A percentile compares a stretch with the other conserved stretches of the same genome.
Evolutionary conservation across 2,797 vertebrate genomes (phyloP).

Genomic region (Gymnocypris eckloni): DNA sequence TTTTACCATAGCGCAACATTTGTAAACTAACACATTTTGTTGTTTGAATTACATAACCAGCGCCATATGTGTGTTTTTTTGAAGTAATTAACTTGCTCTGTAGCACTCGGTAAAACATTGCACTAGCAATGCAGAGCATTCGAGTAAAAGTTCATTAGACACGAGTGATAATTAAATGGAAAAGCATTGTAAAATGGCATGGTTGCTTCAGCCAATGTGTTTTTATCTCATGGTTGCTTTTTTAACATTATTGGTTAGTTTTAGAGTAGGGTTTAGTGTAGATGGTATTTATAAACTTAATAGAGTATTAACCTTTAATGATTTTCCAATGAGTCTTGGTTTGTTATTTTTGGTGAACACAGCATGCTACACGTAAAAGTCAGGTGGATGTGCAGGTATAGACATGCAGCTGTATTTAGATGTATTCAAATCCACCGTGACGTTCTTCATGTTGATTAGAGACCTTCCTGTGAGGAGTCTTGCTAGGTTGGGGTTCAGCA

Average conservation of each 20-base stretch:
- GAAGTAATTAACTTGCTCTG: neutral
- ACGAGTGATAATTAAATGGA: neutral
- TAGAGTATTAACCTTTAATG: neutral
- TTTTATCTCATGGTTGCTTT: neutral
- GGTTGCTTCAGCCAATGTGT: neutral
- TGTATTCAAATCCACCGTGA: neutral
- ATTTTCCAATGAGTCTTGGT: neutral
- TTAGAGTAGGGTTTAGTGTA: neutral
- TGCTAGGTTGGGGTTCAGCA: conserved; percentile 35
- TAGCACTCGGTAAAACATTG: neutral
- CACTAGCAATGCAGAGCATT: neutral
- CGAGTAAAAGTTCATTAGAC: neutral
- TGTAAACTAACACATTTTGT: neutral
- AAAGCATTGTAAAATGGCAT: neutral
- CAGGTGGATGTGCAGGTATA: neutral
- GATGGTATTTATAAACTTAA: neutral
- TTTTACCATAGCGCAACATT: neutral
- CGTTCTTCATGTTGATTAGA: neutral
- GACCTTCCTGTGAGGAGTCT: conserved; percentile 10
- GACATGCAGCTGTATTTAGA: neutral
- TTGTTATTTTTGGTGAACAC: neutral
- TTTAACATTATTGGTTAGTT: neutral
- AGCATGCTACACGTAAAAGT: neutral
- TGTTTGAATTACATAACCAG: neutral
- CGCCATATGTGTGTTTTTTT: neutral